phyloP scores from a whole-genome alignment of 2,888 invertebrate species.

The Cecidostiba fungosa region DNA sequence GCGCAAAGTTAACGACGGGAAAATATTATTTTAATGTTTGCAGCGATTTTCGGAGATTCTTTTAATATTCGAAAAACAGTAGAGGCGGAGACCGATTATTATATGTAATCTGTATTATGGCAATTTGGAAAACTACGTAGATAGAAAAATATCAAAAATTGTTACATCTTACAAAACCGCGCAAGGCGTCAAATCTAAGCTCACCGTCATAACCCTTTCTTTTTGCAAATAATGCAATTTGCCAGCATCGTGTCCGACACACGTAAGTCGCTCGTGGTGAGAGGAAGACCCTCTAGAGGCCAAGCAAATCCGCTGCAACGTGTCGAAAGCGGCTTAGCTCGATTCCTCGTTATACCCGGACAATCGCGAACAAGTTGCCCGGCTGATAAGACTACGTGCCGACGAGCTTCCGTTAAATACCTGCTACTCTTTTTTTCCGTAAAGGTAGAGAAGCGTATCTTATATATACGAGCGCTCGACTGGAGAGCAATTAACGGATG shows the following conservation, averaged over 20 bases:
- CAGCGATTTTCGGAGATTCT: too few species aligned
- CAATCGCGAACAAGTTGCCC: constrained; percentile 29
- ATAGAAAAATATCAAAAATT: too few species aligned
- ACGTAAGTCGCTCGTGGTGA: not conserved
- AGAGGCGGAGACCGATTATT: too few species aligned
- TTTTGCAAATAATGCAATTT: constrained; percentile 43
- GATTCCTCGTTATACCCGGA: constrained; percentile 46
- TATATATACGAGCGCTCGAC: not conserved
- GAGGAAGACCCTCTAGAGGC: constrained; percentile 11
- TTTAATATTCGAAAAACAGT: too few species aligned
- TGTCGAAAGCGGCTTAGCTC: not conserved
- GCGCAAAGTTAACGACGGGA: not conserved
- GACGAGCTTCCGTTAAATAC: constrained; percentile 1
- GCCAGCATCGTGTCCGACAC: not conserved
- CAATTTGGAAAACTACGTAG: too few species aligned
- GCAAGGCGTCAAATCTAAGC: not conserved
- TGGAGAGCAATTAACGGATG: not conserved
- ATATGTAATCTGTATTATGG: too few species aligned
- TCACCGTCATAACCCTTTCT: not conserved
- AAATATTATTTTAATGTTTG: not conserved
- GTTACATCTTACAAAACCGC: too few species aligned
- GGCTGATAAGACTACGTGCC: not conserved
- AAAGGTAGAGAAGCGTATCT: not conserved
- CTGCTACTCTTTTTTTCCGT: not conserved
- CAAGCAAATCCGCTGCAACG: not conserved